Conservation (phyloP, 2,888 invertebrate species). For the Drosophila melanosoma region DNA sequence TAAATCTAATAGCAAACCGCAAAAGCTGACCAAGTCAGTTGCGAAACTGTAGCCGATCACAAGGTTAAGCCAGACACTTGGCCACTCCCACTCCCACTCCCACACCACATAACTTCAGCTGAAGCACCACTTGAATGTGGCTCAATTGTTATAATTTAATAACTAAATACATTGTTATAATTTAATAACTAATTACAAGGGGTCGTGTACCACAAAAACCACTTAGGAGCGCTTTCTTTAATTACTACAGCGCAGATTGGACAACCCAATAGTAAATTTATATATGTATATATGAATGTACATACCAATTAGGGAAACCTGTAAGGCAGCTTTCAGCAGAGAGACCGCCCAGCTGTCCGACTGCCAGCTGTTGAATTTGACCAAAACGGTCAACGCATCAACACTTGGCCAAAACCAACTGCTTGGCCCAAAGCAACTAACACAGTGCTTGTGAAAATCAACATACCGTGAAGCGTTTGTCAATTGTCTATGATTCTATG, state of each 20-base stretch:
- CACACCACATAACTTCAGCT: slow-evolving; percentile 19
- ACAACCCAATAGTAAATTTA: slow-evolving; percentile 29
- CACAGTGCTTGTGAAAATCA: slow-evolving; percentile 63
- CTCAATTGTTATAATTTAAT: slow-evolving; percentile 68
- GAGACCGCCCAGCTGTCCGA: background rate
- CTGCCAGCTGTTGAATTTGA: slow-evolving; percentile 28
- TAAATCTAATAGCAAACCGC: slow-evolving; percentile 34
- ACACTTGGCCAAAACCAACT: slow-evolving; percentile 26
- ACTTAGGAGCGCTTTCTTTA: slow-evolving; percentile 72
- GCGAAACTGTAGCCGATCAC: slow-evolving; percentile 18
- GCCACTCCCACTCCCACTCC: slow-evolving; percentile 46
- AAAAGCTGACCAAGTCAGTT: slow-evolving; percentile 14
- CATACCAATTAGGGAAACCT: slow-evolving; percentile 47
- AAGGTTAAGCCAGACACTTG: slow-evolving; percentile 41
- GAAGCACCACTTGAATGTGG: slow-evolving; percentile 29
- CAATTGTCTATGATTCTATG: slow-evolving; percentile 41
- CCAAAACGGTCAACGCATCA: slow-evolving; percentile 42
- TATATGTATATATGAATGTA: background rate
- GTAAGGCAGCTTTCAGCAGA: slow-evolving; percentile 55
- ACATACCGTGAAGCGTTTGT: slow-evolving; percentile 70
- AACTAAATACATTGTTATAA: slow-evolving; percentile 60
- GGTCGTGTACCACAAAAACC: slow-evolving; percentile 64
- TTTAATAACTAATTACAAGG: slow-evolving; percentile 62
- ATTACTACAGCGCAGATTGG: slow-evolving; percentile 57
- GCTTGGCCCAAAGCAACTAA: slow-evolving; percentile 15